A percentile compares a stretch with the other conserved stretches of the same genome.
phyloP scores from a whole-genome alignment of 1,140 invertebrate genomes.

The Venturia canescens region DNA sequence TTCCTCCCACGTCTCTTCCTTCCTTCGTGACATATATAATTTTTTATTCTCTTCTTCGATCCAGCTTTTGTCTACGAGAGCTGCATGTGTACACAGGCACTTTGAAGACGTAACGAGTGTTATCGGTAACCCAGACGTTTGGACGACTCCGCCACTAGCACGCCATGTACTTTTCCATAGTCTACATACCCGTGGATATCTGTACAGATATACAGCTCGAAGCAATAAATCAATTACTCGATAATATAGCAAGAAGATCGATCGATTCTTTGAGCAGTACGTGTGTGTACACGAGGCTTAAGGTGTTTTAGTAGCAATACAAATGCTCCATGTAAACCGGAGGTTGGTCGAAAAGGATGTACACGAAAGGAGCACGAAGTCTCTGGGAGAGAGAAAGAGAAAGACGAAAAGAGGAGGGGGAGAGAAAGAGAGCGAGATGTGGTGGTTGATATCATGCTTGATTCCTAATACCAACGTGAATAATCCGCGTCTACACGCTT shows the following conservation, averaged over 20 bases:
- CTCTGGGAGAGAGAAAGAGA: neutral
- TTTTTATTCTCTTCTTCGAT: constrained; percentile 36
- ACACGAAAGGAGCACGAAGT: constrained; percentile 16
- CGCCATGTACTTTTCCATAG: constrained; percentile 3
- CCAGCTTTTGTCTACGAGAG: constrained; percentile 60
- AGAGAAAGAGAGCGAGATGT: neutral
- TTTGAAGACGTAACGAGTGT: constrained; percentile 52
- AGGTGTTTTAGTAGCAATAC: constrained; percentile 10
- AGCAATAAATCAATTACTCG: constrained; percentile 61
- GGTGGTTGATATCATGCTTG: neutral
- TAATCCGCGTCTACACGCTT: neutral
- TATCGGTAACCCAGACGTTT: constrained; percentile 47
- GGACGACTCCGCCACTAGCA: constrained; percentile 23
- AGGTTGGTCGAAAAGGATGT: constrained; percentile 31
- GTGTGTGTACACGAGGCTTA: neutral
- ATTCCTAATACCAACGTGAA: neutral
- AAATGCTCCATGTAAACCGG: neutral
- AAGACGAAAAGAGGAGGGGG: too few species aligned
- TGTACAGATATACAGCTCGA: constrained; percentile 30
- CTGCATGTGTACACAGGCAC: constrained; percentile 11
- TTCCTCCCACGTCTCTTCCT: constrained; percentile 18
- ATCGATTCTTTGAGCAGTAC: constrained; percentile 5
- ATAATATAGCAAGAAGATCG: constrained; percentile 37
- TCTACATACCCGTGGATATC: neutral
- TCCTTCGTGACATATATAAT: neutral